phyloP scores from a whole-genome alignment of 1,140 invertebrate genomes.

The Drosophila leontia region DNA sequence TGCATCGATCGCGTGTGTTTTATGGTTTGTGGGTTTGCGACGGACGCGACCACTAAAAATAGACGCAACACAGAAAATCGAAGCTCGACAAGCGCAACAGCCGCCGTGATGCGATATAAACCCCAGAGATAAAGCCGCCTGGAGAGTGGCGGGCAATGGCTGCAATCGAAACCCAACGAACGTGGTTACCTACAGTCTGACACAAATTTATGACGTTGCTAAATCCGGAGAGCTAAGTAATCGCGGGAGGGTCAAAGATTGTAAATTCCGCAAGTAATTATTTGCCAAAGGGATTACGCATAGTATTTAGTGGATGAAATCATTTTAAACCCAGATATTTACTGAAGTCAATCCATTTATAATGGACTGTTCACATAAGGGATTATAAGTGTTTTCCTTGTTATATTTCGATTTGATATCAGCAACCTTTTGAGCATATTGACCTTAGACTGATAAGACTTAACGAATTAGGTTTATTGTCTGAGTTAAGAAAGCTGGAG shows the following conservation, averaged over 20 bases:
- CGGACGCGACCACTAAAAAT: slow-evolving; percentile 35
- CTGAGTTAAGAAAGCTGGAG: background rate
- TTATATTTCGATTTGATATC: slow-evolving; percentile 2
- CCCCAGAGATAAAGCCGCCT: slow-evolving; percentile 31
- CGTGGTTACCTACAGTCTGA: slow-evolving; percentile 24
- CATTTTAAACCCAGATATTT: background rate
- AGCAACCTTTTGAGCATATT: background rate
- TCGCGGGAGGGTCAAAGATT: slow-evolving; percentile 15
- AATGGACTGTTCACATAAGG: background rate
- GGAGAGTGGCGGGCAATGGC: slow-evolving; percentile 14
- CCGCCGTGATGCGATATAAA: slow-evolving; percentile 40
- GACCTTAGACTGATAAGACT: slow-evolving; percentile 2
- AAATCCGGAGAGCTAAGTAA: slow-evolving; percentile 16
- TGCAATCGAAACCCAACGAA: slow-evolving; percentile 33
- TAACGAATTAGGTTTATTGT: background rate
- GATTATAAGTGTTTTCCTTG: background rate
- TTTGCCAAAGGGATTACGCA: slow-evolving; percentile 13
- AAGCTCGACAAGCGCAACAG: slow-evolving; percentile 42
- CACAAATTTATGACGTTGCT: slow-evolving; percentile 31
- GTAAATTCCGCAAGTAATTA: background rate
- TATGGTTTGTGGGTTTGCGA: slow-evolving; percentile 46
- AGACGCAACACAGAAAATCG: slow-evolving; percentile 38
- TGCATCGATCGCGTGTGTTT: slow-evolving; percentile 45
- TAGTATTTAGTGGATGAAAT: background rate
- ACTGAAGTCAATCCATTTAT: background rate